Evolutionary conservation across 2,888 invertebrate species (phyloP).

Genomic region (Sarcophaga rosellei): DNA sequence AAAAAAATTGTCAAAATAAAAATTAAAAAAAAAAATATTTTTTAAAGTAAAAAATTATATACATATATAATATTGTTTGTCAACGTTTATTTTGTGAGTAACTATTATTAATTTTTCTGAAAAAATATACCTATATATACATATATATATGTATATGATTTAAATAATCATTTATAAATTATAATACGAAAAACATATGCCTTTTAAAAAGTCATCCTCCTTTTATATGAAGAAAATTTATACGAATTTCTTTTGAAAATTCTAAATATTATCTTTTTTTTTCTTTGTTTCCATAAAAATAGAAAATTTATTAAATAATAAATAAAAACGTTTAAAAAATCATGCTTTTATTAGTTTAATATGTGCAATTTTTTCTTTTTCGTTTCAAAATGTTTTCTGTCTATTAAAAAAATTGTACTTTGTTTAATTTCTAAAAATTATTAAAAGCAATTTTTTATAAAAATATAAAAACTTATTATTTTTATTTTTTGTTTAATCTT

Average conservation of each 20-base stretch:
- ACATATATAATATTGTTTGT: conserved; percentile 51
- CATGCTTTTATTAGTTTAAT: conserved; percentile 69
- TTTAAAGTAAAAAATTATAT: conserved; percentile 45
- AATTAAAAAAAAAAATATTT: conserved; percentile 54
- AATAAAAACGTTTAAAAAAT: conserved; percentile 37
- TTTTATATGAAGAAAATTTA: conserved; percentile 45
- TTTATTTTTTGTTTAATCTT: conserved; percentile 54
- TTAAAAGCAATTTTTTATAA: conserved; percentile 50
- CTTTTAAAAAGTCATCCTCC: conserved; percentile 65
- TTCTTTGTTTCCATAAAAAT: conserved; percentile 58
- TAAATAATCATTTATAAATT: conserved; percentile 54
- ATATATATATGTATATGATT: conserved; percentile 40
- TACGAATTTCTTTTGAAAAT: conserved; percentile 67
- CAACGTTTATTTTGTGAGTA: conserved; percentile 52
- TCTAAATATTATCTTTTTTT: conserved; percentile 45
- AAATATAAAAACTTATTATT: conserved; percentile 43
- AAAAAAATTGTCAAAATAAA: conserved; percentile 61
- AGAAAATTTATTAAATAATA: conserved; percentile 63
- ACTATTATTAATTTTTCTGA: conserved; percentile 9
- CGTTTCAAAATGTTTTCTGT: conserved; percentile 56
- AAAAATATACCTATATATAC: conserved; percentile 32
- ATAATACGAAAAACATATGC: conserved; percentile 49
- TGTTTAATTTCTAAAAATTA: conserved; percentile 55
- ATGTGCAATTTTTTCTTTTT: conserved; percentile 64
- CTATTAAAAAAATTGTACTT: conserved; percentile 58